These are phyloP conservation scores for Orchesella cincta DNA, from an alignment of 1,140 invertebrate species.

Conservation along the genomic window DNA sequence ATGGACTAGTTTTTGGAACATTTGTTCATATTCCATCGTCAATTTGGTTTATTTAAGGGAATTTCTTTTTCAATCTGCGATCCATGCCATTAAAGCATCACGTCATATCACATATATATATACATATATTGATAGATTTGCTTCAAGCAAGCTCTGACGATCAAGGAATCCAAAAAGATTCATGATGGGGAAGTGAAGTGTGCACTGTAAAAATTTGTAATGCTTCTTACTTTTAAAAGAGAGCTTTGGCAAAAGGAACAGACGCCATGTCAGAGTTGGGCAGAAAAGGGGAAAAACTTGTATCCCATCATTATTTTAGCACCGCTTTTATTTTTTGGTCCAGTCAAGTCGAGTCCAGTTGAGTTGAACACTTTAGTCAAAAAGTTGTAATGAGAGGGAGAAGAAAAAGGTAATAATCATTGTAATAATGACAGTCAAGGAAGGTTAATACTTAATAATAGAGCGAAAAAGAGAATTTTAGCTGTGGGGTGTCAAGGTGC, in stretches of 20 bases:
- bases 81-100: no score
- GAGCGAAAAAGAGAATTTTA: neutral
- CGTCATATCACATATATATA: no score
- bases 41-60: no score
- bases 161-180: no score
- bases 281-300: slow-evolving; percentile 11
- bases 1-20: neutral
- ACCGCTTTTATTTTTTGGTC: neutral
- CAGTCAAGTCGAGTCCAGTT: neutral
- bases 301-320: neutral
- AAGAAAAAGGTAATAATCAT: slow-evolving; percentile 9
- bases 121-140: no score
- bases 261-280: neutral
- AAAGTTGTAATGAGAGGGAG: neutral
- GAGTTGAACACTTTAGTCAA: neutral
- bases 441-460: slow-evolving; percentile 20
- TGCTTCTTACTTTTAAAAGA: no score
- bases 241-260: neutral
- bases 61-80: no score
- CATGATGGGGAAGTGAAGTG: no score
- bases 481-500: slow-evolving; percentile 14
- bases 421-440: slow-evolving; percentile 7
- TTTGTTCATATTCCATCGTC: neutral
- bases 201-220: no score
- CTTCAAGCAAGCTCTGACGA: no score